phyloP scores from a whole-genome alignment of 2,888 invertebrate genomes.

The Phalangium opilio region DNA sequence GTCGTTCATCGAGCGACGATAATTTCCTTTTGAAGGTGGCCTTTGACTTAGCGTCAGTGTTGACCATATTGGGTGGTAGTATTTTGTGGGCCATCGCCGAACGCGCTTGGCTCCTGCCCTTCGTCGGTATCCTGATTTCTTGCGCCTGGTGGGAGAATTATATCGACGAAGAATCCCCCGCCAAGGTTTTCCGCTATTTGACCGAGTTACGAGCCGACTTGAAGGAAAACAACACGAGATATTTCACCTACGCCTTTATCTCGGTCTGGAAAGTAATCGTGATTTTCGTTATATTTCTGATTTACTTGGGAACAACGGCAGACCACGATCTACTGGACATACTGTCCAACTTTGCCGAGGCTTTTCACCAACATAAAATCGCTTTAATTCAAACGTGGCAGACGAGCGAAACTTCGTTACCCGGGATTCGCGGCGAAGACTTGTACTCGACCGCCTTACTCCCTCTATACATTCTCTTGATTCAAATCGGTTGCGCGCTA shows the following conservation, averaged over 20 bases:
- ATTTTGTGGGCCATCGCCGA: constrained; percentile 77
- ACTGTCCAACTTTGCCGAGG: too few relatives aligned
- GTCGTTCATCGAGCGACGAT: constrained; percentile 58
- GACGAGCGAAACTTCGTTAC: too few relatives aligned
- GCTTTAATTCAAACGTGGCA: too few relatives aligned
- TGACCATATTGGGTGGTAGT: constrained; percentile 77
- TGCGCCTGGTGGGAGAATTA: constrained; percentile 98
- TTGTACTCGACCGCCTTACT: constrained; percentile 29
- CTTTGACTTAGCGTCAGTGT: constrained; percentile 62
- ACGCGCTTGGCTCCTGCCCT: constrained; percentile 29
- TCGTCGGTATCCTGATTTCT: constrained; percentile 69
- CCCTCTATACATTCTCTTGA: constrained; percentile 55
- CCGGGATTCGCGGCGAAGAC: too few relatives aligned
- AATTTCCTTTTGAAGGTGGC: constrained; percentile 23
- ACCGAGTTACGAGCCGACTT: constrained; percentile 65
- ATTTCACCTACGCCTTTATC: constrained; percentile 76
- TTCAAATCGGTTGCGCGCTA: constrained; percentile 69
- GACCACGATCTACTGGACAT: too few relatives aligned
- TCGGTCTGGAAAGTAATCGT: constrained; percentile 77
- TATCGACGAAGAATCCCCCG: constrained; percentile 52
- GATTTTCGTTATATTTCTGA: constrained; percentile 57
- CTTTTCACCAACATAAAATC: too few relatives aligned
- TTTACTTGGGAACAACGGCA: constrained; percentile 33
- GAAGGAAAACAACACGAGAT: constrained; percentile 47
- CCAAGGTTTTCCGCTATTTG: constrained; percentile 57